phyloP scores from a whole-genome alignment of 1,140 invertebrate species.

The Probaryconus sp. region DNA sequence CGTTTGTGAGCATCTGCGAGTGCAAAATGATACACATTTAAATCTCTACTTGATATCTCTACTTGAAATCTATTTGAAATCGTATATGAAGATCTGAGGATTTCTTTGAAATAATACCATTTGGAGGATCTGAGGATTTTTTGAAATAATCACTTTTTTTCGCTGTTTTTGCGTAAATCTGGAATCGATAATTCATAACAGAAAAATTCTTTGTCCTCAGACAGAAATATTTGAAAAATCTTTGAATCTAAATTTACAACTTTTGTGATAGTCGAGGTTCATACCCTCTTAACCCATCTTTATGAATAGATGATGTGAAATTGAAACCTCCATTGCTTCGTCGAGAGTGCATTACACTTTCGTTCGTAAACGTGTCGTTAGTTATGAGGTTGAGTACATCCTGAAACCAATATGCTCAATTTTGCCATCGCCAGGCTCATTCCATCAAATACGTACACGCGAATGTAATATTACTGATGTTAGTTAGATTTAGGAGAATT shows the following conservation, averaged over 20 bases:
- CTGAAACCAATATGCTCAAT: slow-evolving; percentile 43
- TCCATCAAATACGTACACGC: slow-evolving; percentile 16
- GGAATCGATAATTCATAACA: no score
- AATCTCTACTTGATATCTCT: slow-evolving; percentile 1
- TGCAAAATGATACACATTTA: slow-evolving; percentile 2
- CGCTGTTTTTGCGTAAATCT: no score
- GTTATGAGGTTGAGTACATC: slow-evolving; percentile 23
- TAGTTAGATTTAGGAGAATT: slow-evolving; percentile 16
- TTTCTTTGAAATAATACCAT: no score
- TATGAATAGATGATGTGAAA: slow-evolving; percentile 41
- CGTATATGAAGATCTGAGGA: no score
- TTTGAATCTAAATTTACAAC: no score
- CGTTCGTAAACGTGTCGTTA: slow-evolving; percentile 24
- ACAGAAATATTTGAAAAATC: no score
- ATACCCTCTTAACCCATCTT: slow-evolving; percentile 33
- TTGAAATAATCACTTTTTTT: no score
- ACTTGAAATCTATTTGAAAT: no score
- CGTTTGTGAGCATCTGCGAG: slow-evolving; percentile 7
- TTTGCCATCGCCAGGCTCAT: slow-evolving; percentile 23
- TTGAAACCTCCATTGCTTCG: slow-evolving; percentile 25
- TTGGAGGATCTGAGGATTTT: no score
- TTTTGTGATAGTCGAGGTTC: slow-evolving; percentile 8
- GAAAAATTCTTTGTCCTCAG: no score
- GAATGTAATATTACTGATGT: slow-evolving; percentile 17
- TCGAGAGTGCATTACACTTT: slow-evolving; percentile 26